phyloP scores from a whole-genome alignment of 2,888 invertebrate genomes.

The Cryptus armator region DNA sequence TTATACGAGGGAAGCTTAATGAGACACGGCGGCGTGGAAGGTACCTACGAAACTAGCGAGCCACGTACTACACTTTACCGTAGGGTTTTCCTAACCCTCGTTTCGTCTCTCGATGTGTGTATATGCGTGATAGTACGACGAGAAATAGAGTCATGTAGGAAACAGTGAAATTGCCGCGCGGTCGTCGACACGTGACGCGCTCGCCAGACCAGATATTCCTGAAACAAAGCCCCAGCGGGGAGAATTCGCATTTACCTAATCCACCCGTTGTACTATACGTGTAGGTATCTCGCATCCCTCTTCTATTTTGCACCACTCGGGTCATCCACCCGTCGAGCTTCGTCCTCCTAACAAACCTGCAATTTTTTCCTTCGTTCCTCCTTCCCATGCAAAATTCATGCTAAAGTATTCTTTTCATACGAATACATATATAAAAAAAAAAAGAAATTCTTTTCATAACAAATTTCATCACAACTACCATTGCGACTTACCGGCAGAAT shows the following conservation, averaged over 20 bases:
- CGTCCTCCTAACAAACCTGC: background rate
- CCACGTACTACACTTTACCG: constrained; percentile 16
- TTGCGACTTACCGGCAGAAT: background rate
- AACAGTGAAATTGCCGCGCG: constrained; percentile 49
- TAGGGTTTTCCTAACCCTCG: background rate
- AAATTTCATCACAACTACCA: background rate
- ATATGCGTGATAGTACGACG: constrained; percentile 29
- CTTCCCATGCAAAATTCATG: constrained; percentile 4
- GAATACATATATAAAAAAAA: background rate
- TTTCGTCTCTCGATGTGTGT: background rate
- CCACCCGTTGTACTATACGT: constrained; percentile 12
- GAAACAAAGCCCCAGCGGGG: constrained; percentile 54
- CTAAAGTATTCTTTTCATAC: constrained; percentile 33
- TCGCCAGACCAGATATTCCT: constrained; percentile 25
- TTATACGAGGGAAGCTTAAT: constrained; percentile 62
- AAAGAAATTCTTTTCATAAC: background rate
- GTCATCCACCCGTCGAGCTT: background rate
- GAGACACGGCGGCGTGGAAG: constrained; percentile 54
- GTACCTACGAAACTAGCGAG: constrained; percentile 23
- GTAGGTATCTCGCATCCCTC: background rate
- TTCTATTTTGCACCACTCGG: background rate
- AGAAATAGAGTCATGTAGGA: constrained; percentile 1
- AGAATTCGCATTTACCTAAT: constrained; percentile 62
- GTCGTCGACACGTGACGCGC: constrained; percentile 62
- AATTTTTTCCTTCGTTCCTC: background rate